phyloP scores from a whole-genome alignment of 92 coral and sea anemone genomes.

The Siderastrea siderea region DNA sequence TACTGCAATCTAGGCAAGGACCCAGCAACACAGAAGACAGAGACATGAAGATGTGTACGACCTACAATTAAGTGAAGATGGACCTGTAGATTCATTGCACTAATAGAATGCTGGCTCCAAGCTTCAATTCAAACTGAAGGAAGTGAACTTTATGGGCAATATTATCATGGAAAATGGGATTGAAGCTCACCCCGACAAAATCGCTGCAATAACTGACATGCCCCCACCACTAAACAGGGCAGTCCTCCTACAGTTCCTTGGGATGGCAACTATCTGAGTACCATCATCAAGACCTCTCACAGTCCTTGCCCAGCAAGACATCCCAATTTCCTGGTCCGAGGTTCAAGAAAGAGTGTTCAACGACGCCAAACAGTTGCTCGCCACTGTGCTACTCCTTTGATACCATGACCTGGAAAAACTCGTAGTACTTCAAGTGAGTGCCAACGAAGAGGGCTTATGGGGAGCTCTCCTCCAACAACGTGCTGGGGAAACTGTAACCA shows the following conservation, averaged over 20 bases:
- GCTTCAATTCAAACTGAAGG: too few species aligned
- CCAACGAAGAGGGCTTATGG: constrained; percentile 45
- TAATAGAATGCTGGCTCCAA: too few species aligned
- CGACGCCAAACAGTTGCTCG: constrained; percentile 55
- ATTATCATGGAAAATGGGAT: not conserved
- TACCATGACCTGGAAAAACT: constrained; percentile 51
- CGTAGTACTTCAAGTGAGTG: constrained; percentile 53
- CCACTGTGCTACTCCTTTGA: constrained; percentile 51
- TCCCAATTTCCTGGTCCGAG: constrained; percentile 66
- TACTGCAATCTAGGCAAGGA: constrained; percentile 31
- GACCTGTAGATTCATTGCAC: not conserved
- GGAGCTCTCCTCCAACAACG: constrained; percentile 60
- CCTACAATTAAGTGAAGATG: constrained; percentile 5
- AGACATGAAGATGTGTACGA: constrained; percentile 20
- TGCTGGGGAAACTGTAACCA: constrained; percentile 43
- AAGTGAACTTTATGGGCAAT: not conserved
- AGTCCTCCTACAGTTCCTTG: constrained; percentile 65
- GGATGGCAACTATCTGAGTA: constrained; percentile 73
- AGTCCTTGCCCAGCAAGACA: constrained; percentile 50
- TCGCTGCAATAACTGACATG: constrained; percentile 10
- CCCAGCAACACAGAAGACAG: constrained; percentile 6
- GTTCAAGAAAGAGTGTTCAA: constrained; percentile 64
- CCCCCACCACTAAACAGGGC: constrained; percentile 72
- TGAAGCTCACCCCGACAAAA: not conserved
- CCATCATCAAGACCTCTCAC: constrained; percentile 57